phyloP scores from a whole-genome alignment of 2,113 vertebrate species.

The Thermophis baileyi region DNA sequence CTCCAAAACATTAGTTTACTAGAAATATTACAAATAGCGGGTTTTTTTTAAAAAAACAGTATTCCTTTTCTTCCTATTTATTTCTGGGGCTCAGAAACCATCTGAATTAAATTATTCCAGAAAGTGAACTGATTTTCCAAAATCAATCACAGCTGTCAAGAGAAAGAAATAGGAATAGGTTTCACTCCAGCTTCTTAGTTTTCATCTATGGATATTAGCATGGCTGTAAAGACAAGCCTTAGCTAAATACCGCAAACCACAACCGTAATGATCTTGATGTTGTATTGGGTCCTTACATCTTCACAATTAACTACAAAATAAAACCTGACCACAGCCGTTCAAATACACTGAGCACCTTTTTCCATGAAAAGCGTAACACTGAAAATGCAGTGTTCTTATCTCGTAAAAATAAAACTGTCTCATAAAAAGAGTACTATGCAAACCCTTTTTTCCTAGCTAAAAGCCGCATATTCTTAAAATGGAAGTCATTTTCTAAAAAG shows the following conservation, averaged over 20 bases:
- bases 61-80: slow-evolving; percentile 37
- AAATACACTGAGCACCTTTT: slow-evolving; percentile 25
- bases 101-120: slow-evolving; percentile 45
- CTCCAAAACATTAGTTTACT: not conserved
- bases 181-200: not conserved
- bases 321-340: slow-evolving; percentile 4
- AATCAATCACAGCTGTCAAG: slow-evolving; percentile 25
- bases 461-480: not conserved
- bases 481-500: not conserved
- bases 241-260: slow-evolving; percentile 5
- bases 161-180: not conserved
- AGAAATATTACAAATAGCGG: not conserved
- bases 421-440: slow-evolving; percentile 56
- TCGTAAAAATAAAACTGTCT: slow-evolving; percentile 54
- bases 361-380: slow-evolving; percentile 33
- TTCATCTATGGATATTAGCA: slow-evolving; percentile 50
- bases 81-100: slow-evolving; percentile 44
- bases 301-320: slow-evolving; percentile 30
- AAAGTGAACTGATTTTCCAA: slow-evolving; percentile 36
- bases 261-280: slow-evolving; percentile 27
- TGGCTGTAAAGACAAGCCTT: slow-evolving; percentile 59
- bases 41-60: not conserved
- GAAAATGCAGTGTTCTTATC: slow-evolving; percentile 52
- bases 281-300: slow-evolving; percentile 18
- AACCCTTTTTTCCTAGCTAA: slow-evolving; percentile 54